Base-by-base conservation (phyloP, 2,797 vertebrate genomes). In the Sebastiscus tertius region DNA sequence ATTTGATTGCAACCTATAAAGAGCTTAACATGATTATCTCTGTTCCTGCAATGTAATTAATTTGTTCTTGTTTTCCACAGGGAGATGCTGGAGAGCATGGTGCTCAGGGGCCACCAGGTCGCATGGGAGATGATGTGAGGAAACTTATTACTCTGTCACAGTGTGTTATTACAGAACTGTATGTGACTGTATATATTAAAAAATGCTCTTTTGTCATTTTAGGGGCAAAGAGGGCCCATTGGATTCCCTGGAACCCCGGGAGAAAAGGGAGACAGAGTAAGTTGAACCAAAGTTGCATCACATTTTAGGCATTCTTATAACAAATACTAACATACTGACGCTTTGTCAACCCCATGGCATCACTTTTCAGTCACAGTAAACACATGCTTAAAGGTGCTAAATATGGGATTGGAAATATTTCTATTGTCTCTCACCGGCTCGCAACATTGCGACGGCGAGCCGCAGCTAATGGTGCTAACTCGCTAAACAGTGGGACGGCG, bases 181-280 rank as follows among this genome's bases (percentile, higher is more conserved):
- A 11, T 34, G 3, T 14, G 1, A 39, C 14, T 5, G 20, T 52
- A n/a, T 52, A 4, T 63, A 13, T 24, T 49, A 20, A 0, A 8
- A 22, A 22, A 33, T 52, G 59, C 16, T 55, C 2, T 78, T 72
- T 11, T 79, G 20, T 87, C 12, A 2, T 70, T 79, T 34, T 60
- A 97, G 96, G 96, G 96, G n/a, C 93, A 94, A 91, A 92, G 95
- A 88, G 96, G 96, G 9, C 87, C 95, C 0, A 94, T 95, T n/a
- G 96, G 96, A 60, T 87, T 94, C 49, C 80, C 95, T 39, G 96
- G 96, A 75, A 54, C 82, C 1, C 0, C 42, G 0, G 96, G 96
- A 78, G 96, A 96, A 60, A 97, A 96, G 71, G 96, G 96, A 87
- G 96, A 96, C 86, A 90, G 70, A 87, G 96, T 96, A 84, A 79